phyloP scores from a whole-genome alignment of 2,113 vertebrate genomes.

The Cryptotis parvus region DNA sequence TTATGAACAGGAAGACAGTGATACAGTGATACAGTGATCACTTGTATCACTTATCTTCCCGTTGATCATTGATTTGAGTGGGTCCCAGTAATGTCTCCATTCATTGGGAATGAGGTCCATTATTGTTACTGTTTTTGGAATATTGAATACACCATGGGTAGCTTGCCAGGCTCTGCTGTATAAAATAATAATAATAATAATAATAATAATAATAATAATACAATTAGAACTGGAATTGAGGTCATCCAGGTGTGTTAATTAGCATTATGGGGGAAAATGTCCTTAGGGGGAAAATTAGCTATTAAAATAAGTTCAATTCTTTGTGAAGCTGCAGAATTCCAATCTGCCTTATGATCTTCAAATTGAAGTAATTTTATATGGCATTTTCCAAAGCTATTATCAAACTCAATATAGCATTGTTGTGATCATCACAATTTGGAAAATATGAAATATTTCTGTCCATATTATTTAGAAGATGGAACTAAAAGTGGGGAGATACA shows the following conservation, averaged over 20 bases:
- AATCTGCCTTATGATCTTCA: background rate
- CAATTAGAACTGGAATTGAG: background rate
- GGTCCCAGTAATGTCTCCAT: too few relatives aligned
- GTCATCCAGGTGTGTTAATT: background rate
- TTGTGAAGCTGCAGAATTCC: background rate
- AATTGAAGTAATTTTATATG: background rate
- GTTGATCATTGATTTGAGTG: too few relatives aligned
- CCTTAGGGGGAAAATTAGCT: background rate
- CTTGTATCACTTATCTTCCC: too few relatives aligned
- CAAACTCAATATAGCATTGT: background rate
- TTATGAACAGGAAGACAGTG: too few relatives aligned
- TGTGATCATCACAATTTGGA: background rate
- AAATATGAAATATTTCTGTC: background rate
- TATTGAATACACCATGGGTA: too few relatives aligned
- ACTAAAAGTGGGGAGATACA: background rate
- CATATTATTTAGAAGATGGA: slow-evolving; percentile 2
- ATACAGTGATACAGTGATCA: too few relatives aligned
- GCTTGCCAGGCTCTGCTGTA: too few relatives aligned
- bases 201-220: too few relatives aligned
- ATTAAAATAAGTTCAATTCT: background rate
- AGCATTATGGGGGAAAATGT: background rate
- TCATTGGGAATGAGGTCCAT: too few relatives aligned
- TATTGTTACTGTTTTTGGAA: too few relatives aligned
- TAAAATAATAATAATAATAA: too few relatives aligned
- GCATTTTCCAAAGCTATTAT: background rate